Evolutionary conservation across 2,888 invertebrate genomes (phyloP).

Genomic region (Drosophila longiperda): DNA sequence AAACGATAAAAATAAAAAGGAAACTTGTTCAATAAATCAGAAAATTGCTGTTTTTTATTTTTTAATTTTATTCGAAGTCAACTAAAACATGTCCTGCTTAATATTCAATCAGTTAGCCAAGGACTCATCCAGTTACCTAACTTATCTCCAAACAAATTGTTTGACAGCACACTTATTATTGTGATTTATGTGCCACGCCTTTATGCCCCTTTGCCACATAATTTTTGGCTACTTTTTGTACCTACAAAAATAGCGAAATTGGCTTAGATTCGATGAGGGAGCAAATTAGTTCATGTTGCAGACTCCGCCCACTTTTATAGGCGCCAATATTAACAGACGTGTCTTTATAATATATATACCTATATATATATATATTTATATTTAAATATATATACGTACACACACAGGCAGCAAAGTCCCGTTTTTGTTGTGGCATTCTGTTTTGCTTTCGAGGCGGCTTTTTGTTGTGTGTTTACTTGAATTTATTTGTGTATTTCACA

Average conservation of each 20-base stretch:
- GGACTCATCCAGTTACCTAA: conserved; percentile 10
- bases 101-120: conserved; percentile 23
- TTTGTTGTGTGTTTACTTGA: conserved; percentile 65
- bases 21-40: neutral
- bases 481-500: conserved; percentile 78
- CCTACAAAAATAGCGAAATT: conserved; percentile 48
- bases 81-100: conserved; percentile 10
- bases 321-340: conserved; percentile 33
- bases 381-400: neutral
- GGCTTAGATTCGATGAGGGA: conserved; percentile 38
- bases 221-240: conserved; percentile 10
- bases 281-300: conserved; percentile 62
- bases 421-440: conserved; percentile 35
- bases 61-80: neutral
- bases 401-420: neutral
- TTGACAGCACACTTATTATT: conserved; percentile 47
- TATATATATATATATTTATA: neutral
- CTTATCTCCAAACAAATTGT: conserved; percentile 37
- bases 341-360: conserved; percentile 1
- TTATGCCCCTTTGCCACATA: neutral
- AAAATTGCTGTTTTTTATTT: neutral
- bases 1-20: neutral
- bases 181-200: conserved; percentile 34
- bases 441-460: conserved; percentile 51
- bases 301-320: conserved; percentile 36